Evolutionary conservation across 2,113 vertebrate genomes (phyloP).

Genomic region (Serilophus lunatus): DNA sequence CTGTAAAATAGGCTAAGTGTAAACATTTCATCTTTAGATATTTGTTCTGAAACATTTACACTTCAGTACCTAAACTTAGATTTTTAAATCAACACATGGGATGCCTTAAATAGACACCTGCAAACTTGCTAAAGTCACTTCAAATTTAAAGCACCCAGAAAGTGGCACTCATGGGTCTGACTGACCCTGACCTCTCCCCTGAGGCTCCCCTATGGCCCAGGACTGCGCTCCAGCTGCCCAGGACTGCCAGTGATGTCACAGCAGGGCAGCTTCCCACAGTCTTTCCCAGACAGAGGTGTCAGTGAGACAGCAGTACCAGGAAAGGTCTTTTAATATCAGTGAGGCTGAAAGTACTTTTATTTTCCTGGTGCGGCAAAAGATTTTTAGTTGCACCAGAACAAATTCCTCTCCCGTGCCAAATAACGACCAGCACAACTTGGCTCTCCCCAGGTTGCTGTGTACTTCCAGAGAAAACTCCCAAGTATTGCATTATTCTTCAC

Average conservation of each 20-base stretch:
- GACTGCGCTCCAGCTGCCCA: background rate
- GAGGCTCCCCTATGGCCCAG: background rate
- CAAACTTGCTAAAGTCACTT: background rate
- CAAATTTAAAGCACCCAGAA: background rate
- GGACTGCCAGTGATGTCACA: background rate
- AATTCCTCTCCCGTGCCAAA: background rate
- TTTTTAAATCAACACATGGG: background rate
- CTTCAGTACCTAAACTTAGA: background rate
- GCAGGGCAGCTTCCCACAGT: background rate
- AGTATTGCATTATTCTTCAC: background rate
- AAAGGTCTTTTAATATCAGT: background rate
- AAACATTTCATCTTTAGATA: background rate
- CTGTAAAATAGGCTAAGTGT: background rate
- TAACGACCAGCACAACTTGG: background rate
- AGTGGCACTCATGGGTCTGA: background rate
- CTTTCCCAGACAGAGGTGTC: background rate
- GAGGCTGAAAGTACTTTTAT: background rate
- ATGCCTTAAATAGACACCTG: background rate
- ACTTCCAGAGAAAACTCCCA: constrained; percentile 11
- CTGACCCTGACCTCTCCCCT: background rate
- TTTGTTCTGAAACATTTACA: background rate
- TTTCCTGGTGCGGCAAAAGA: background rate
- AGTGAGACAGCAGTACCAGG: background rate
- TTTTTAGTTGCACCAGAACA: background rate
- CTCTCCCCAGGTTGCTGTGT: background rate